phyloP scores from a whole-genome alignment of 1,140 invertebrate genomes.

The Rhopalosiphum maidis region DNA sequence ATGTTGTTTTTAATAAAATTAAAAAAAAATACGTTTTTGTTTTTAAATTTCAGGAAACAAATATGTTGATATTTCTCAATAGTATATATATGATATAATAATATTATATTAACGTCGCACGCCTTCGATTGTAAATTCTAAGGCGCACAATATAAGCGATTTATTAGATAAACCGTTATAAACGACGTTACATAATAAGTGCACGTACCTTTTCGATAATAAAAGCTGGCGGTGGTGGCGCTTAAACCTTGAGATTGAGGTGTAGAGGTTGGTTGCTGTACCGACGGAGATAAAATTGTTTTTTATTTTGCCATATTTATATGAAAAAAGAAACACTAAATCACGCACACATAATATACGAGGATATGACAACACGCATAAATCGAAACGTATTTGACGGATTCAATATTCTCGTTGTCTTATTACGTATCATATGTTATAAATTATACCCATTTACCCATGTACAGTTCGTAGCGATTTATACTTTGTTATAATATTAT shows the following conservation, averaged over 20 bases:
- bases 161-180: background rate
- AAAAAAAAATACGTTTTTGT: background rate
- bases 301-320: background rate
- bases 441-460: background rate
- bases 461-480: background rate
- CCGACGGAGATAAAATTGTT: background rate
- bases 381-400: conserved; percentile 7
- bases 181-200: background rate
- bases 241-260: background rate
- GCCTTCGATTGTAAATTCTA: background rate
- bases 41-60: background rate
- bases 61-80: no score
- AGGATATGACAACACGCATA: background rate
- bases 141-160: background rate
- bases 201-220: background rate
- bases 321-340: background rate
- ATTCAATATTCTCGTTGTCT: background rate
- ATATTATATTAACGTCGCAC: background rate
- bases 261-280: background rate
- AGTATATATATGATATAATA: background rate
- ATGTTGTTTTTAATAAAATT: background rate
- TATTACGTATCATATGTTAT: background rate
- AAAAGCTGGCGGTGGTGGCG: background rate
- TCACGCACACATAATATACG: background rate
- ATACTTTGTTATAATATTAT: background rate